Base-by-base conservation (phyloP, 2,888 invertebrate genomes). In the Drosophila picticornis region DNA sequence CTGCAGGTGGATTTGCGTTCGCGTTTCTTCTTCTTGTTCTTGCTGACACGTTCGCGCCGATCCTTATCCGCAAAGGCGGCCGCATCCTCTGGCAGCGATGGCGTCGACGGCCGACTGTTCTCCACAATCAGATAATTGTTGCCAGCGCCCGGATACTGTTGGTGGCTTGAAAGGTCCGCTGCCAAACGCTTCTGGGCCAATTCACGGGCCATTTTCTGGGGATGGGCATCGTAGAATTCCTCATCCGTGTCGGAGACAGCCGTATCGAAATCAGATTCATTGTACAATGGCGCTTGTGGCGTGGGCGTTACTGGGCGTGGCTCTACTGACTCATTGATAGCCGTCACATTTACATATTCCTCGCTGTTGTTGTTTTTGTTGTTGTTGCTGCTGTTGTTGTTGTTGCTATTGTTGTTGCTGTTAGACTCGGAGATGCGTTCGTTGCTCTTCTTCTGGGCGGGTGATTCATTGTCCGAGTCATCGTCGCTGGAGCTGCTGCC, bases 211-310 rank as follows among this genome's bases (percentile, higher is more conserved):
- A 96, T 92, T 86, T 94, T 94, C 84, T 97, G 96, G 0, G 97
- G 97, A 92, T 97, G 95, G 85, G 96, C 95, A 91, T 97, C 97
- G 91, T 97, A 97, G 92, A 97, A 97, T 83, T 97, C 97, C 93
- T 97, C 97, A 92, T 97, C 97, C 0, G 97, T 97, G 77, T 97
- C 97, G 57, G 97, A 96, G 92, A 97, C 96, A 22, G 96, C 96
- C 0, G 97, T 97, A 83, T 97, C 97, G 59, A 97, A 94, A 93
- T 98, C 97, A 0, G 97, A 96, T 93, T 98, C 98, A 40, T 95
- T 94, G 73, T 97, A 95, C 1, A 95, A 94, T 1, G 95, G 94
- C 82, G 96, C 96, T 38, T 86, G 83, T 0, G 91, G 82, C 1
- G 74, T 75, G 0, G 87, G 76, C 6, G 85, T 48, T 9, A 27